These are phyloP conservation scores for Oxyteleia sp. DNA, from an alignment of 2,888 invertebrate genomes.

Conservation along the genomic window DNA sequence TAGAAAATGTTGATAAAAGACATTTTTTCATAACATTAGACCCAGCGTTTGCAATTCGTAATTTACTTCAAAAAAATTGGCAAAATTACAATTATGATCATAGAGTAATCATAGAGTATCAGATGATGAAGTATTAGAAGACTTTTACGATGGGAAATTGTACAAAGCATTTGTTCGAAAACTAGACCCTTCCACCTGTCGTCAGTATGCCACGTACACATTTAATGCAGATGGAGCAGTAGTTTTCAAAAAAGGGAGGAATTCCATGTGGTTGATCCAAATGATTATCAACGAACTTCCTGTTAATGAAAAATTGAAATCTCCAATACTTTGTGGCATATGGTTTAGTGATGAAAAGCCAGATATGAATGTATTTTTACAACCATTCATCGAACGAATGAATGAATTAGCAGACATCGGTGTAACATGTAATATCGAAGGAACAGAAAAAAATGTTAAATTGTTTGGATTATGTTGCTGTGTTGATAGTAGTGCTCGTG, in stretches of 20 bases:
- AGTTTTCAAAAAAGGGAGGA: conserved; percentile 53
- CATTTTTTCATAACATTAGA: conserved; percentile 44
- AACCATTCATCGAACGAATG: not conserved
- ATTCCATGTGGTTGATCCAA: conserved; percentile 55
- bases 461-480: not conserved
- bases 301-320: conserved; percentile 26
- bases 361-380: too few relatives aligned
- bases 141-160: conserved; percentile 53
- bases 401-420: too few relatives aligned
- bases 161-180: conserved; percentile 53
- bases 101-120: conserved; percentile 8
- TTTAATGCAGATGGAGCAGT: conserved; percentile 64
- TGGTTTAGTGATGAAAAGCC: not conserved
- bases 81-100: too few relatives aligned
- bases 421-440: too few relatives aligned
- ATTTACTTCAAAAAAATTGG: conserved; percentile 28
- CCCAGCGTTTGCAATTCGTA: conserved; percentile 6
- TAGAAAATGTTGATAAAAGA: conserved; percentile 13
- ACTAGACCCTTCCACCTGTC: conserved; percentile 21
- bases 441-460: too few relatives aligned
- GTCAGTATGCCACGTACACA: conserved; percentile 33
- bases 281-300: conserved; percentile 8
- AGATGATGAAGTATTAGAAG: conserved; percentile 14
- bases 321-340: conserved; percentile 53
- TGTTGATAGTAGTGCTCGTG: not conserved